phyloP scores from a whole-genome alignment of 2,888 invertebrate genomes.

The Malthinus flaveolus region DNA sequence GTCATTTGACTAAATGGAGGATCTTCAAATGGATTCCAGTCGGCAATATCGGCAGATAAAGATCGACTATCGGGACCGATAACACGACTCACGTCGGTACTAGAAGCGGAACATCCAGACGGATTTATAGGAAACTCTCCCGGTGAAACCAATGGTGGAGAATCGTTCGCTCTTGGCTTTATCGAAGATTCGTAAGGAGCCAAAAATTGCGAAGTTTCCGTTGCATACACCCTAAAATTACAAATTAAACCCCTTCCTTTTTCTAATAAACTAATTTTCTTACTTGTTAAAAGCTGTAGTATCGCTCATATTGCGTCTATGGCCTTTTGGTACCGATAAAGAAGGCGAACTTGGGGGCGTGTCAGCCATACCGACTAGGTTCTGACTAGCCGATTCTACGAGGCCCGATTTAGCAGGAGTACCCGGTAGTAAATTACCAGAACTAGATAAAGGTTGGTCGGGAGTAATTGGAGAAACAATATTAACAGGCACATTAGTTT shows the following conservation, averaged over 20 bases:
- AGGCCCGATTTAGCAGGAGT: slow-evolving; percentile 39
- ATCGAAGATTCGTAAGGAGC: slow-evolving; percentile 74
- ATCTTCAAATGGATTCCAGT: slow-evolving; percentile 85
- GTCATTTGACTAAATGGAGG: slow-evolving; percentile 72
- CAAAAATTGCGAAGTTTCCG: slow-evolving; percentile 73
- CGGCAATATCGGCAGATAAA: slow-evolving; percentile 63
- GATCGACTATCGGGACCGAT: slow-evolving; percentile 47
- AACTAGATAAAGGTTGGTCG: slow-evolving; percentile 42
- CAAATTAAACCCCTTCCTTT: neutral
- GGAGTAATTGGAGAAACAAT: slow-evolving; percentile 43
- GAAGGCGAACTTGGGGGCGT: slow-evolving; percentile 52
- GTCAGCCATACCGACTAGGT: slow-evolving; percentile 42
- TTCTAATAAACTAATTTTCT: slow-evolving; percentile 41
- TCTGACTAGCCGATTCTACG: slow-evolving; percentile 48
- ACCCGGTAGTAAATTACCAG: slow-evolving; percentile 32
- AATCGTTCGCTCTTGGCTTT: slow-evolving; percentile 56
- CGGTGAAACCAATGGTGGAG: slow-evolving; percentile 51
- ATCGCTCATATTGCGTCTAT: slow-evolving; percentile 82
- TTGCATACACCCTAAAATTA: slow-evolving; percentile 67
- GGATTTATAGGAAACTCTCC: slow-evolving; percentile 41
- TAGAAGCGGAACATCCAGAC: slow-evolving; percentile 51
- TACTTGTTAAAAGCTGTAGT: slow-evolving; percentile 82
- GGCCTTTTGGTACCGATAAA: slow-evolving; percentile 58
- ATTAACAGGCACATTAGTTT: slow-evolving; percentile 21
- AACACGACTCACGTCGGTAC: slow-evolving; percentile 49